Conservation (phyloP, 2,113 vertebrate genomes). For the Pseudorhombus dupliciocellatus region DNA sequence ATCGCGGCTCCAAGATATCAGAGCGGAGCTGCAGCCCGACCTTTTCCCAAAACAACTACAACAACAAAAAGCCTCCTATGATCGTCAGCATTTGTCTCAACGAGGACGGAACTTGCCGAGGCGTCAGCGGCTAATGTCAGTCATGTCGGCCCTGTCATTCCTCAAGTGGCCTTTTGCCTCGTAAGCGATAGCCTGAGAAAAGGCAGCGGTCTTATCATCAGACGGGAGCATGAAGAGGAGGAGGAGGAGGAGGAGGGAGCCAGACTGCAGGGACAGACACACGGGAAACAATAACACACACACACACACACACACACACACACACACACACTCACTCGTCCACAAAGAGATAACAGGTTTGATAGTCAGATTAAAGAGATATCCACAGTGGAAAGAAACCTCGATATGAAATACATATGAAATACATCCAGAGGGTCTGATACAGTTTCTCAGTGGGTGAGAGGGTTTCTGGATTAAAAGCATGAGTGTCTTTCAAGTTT, state of each 20-base stretch:
- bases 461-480: not conserved
- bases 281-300: slow-evolving; percentile 18
- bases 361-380: slow-evolving; percentile 48
- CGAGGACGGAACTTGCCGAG: slow-evolving; percentile 34
- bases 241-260: slow-evolving; percentile 8
- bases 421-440: not conserved
- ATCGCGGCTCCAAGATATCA: slow-evolving; percentile 41
- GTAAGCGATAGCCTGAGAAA: slow-evolving; percentile 71
- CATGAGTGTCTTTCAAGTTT: not conserved
- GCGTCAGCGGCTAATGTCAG: slow-evolving; percentile 55
- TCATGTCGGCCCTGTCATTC: slow-evolving; percentile 70
- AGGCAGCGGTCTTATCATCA: slow-evolving; percentile 69
- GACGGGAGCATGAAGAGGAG: slow-evolving; percentile 28
- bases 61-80: slow-evolving; percentile 4
- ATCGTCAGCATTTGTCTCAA: slow-evolving; percentile 39
- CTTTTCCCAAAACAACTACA: not conserved
- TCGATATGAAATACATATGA: not conserved
- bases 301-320: slow-evolving; percentile 17
- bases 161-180: slow-evolving; percentile 73
- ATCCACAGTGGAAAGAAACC: not conserved
- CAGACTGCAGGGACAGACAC: slow-evolving; percentile 45
- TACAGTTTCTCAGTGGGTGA: not conserved
- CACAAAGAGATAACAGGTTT: slow-evolving; percentile 44
- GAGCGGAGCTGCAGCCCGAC: slow-evolving; percentile 1
- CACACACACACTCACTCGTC: slow-evolving; percentile 3